These are phyloP conservation scores for Pollachius pollachius DNA, from an alignment of 2,113 vertebrate genomes.

Conservation along the genomic window DNA sequence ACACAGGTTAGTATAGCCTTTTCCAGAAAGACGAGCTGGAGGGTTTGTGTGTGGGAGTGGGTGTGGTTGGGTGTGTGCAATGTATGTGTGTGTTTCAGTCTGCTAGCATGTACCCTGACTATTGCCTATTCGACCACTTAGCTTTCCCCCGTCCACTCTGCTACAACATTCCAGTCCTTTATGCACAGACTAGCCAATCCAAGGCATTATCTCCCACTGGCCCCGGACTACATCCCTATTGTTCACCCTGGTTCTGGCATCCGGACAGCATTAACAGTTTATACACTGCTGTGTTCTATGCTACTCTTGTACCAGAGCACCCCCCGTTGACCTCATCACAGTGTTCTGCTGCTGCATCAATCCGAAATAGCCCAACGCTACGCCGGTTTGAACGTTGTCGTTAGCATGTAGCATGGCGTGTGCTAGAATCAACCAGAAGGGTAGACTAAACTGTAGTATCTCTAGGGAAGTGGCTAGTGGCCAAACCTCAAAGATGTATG, in stretches of 20 bases:
- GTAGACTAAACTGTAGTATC: too few relatives aligned
- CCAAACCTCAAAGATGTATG: too few relatives aligned
- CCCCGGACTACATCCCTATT: conserved; percentile 48
- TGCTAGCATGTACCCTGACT: not conserved
- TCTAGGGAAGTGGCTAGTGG: too few relatives aligned
- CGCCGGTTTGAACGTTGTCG: too few relatives aligned
- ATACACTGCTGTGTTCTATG: conserved; percentile 46
- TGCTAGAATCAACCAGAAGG: too few relatives aligned
- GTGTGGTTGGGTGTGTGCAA: not conserved
- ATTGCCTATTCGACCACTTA: not conserved
- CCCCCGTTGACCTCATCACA: conserved; percentile 47
- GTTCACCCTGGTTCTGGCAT: conserved; percentile 56
- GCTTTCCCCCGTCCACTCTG: not conserved
- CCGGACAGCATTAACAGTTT: conserved; percentile 53
- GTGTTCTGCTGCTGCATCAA: conserved; percentile 48
- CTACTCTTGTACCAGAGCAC: conserved; percentile 45
- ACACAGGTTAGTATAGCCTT: too few relatives aligned
- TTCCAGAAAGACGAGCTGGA: not conserved
- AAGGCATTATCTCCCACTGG: conserved; percentile 46
- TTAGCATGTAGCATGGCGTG: too few relatives aligned
- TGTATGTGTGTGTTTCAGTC: not conserved
- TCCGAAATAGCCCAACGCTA: too few relatives aligned
- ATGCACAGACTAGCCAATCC: conserved; percentile 45
- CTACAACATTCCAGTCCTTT: not conserved
- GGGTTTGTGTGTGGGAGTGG: not conserved